A percentile compares a stretch with the other conserved stretches of the same genome.
These are phyloP conservation scores for Sphaeridia pumilis DNA, from an alignment of 2,888 invertebrate genomes.

Conservation along the genomic window DNA sequence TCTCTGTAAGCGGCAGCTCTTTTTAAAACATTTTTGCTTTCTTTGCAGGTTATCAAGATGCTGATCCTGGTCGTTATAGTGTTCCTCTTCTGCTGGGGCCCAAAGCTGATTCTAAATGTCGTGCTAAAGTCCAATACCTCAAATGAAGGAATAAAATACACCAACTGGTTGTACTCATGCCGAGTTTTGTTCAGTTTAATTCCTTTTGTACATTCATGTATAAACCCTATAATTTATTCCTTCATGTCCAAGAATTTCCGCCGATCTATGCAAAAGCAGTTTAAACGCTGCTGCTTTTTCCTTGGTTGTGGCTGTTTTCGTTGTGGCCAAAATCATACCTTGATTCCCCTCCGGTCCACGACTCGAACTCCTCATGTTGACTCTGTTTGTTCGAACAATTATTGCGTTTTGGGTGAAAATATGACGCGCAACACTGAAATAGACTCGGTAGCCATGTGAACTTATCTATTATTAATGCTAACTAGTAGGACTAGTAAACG, in stretches of 20 bases:
- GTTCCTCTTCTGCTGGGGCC: conserved; percentile 46
- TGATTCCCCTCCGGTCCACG: conserved; percentile 29
- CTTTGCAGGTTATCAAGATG: conserved; percentile 46
- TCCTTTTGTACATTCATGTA: conserved; percentile 41
- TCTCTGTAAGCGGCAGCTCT: no score
- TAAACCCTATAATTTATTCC: conserved; percentile 41
- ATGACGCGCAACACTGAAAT: conserved; percentile 30
- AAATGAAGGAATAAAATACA: conserved; percentile 31
- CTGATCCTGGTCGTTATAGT: conserved; percentile 43
- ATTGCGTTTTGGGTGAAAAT: conserved; percentile 28
- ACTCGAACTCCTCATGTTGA: conserved; percentile 26
- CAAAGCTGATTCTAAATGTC: conserved; percentile 42
- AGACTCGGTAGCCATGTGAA: no score
- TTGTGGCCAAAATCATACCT: conserved; percentile 16
- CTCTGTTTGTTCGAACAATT: conserved; percentile 30
- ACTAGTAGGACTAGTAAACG: no score
- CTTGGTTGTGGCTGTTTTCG: conserved; percentile 29
- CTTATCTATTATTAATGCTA: no score
- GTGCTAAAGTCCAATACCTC: conserved; percentile 39
- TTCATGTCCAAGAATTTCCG: conserved; percentile 41
- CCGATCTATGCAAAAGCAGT: conserved; percentile 37
- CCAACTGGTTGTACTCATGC: conserved; percentile 37
- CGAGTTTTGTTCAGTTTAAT: conserved; percentile 39
- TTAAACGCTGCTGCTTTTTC: conserved; percentile 28
- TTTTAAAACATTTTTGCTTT: conserved; percentile 1